Base-by-base conservation (phyloP, 2,113 vertebrate genomes). In the Osmerus eperlanus region DNA sequence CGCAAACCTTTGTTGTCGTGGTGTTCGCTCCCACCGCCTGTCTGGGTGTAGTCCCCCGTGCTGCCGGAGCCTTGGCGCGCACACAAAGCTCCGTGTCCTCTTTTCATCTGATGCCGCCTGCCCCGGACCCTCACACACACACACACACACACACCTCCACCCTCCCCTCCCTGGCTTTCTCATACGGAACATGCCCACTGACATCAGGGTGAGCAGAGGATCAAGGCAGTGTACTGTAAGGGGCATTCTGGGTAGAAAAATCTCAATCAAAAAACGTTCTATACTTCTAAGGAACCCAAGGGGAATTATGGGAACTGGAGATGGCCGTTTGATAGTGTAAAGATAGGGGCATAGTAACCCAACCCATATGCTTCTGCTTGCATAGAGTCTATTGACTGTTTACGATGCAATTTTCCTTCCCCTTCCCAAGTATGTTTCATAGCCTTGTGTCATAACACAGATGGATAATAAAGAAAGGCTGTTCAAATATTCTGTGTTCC, bases 91-190 rank as follows among this genome's bases (percentile, higher is more conserved):
- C 52, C 29, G 51, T 78, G 75, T 80, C 78, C 47, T 18, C 53
- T 65, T 79, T 81, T 78, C 21, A 75, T 81, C 78, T 77, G 82
- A 84, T 75, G 36, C 65, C 54, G 73, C 67, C 21, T 73, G 71
- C 11, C 21, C 68, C 52, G 7, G 60, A 25, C 74, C 29, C 68
- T 51, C 58, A 23, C 1, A 28, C 25, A 3, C 58, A 36, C 54
- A 75, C 52, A 29, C 52, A 52, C 23, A 1, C 54, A 54, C 63
- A 77, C 55, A 29, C 18, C 55, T 36, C 9, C 60, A 55, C 23
- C 0, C 55, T 51, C 63, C 78, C 55, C 32, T 14, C 52, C 28
- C 4, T 16, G 51, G 64, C 56, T 56, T 79, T 55, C 70, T 41
- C 32, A 55, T 63, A 63, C 59, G 54, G 51, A 70, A 74, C 1